These are phyloP conservation scores for Pteria penguin DNA, from an alignment of 2,888 invertebrate species.

Conservation along the genomic window DNA sequence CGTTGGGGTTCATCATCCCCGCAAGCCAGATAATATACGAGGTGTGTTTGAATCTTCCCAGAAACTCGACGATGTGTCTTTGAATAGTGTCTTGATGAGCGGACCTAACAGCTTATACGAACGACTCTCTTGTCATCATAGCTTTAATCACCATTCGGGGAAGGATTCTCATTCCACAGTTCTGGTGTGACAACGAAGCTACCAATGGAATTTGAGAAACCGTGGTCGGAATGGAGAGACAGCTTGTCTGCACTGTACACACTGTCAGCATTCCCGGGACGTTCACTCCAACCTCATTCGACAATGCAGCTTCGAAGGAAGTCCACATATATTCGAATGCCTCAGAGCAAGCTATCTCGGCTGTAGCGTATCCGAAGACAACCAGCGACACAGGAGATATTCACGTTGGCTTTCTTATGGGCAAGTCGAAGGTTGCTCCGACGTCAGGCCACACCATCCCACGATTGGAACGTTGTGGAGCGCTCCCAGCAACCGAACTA, in stretches of 20 bases:
- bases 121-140: background rate
- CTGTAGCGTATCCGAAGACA: background rate
- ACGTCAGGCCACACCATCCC: background rate
- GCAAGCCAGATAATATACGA: slow-evolving; percentile 24
- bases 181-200: background rate
- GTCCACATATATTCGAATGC: slow-evolving; percentile 3
- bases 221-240: background rate
- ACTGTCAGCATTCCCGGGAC: background rate
- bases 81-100: slow-evolving; percentile 8
- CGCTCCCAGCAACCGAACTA: background rate
- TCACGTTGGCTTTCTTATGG: background rate
- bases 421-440: background rate
- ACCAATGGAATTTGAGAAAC: background rate
- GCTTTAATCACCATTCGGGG: background rate
- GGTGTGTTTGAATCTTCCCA: slow-evolving; percentile 17
- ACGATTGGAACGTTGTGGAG: background rate
- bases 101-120: slow-evolving; percentile 9
- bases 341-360: background rate
- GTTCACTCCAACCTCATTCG: background rate
- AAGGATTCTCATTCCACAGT: background rate
- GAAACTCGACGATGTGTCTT: background rate
- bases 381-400: background rate
- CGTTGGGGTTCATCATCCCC: background rate
- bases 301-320: background rate
- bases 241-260: background rate